Evolutionary conservation across 2,888 invertebrate genomes (phyloP), one percentile per base, ranked within the genome.

Genomic region (Holacanthella duospinosa): DNA sequence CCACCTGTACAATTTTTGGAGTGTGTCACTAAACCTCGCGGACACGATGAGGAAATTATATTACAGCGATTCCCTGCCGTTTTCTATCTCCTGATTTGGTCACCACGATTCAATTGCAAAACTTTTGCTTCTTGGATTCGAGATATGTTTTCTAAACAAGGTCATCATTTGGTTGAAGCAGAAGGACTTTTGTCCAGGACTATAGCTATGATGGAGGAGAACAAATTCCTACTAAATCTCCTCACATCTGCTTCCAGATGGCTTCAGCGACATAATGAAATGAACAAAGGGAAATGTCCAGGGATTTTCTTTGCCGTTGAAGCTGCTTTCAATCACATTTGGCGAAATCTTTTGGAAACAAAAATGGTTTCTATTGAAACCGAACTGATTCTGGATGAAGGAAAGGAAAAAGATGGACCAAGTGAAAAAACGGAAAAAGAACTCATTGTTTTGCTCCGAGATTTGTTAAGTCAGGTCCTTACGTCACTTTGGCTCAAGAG

Each of bases 121-220:
- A 61, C 67, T 1, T 73, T 68, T 62, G 66, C 69, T 1, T 71
- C 71, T 0, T 73, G 71, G 71, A 67, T 71, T 61, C 65, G 71
- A 1, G 73, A 73, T 48, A 68, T 70, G 53, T 70, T 73, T 29
- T 66, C 68, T 21, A 73, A 73, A 44, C 73, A 73, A 63, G 71
- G 71, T 12, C 61, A 69, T n/a, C 63, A 63, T n/a, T 59, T 64
- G 1, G 36, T 55, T n/a, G 68, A 71, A 43, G 66, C 69, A 9
- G 73, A 73, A 58, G 70, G 68, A 43, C 55, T 71, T 12, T 2
- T 61, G 29, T 56, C 59, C 0, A 69, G 67, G 55, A 61, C 64
- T 9, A 58, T 4, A 16, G 21, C 16, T 21, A n/a, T 21, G 4
- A 48, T 48, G 48, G 4, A 21, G 4, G 48, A 59, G 25, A 6